A percentile compares a stretch with the other conserved stretches of the same genome.
Evolutionary conservation across 2,888 invertebrate genomes (phyloP).

Genomic region (Drosophila melanocephala): DNA sequence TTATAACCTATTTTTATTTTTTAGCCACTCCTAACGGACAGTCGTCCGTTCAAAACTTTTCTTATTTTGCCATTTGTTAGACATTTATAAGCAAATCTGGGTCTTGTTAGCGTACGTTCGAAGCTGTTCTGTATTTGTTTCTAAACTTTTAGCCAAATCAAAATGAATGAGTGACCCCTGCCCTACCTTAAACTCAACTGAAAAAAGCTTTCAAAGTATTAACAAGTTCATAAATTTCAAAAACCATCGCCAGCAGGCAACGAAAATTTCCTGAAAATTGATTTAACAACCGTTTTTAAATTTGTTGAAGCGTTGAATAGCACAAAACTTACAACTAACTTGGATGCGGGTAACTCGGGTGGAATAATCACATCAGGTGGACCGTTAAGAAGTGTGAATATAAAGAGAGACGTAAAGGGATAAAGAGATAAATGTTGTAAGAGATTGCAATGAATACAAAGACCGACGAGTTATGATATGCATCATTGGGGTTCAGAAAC

Average conservation of each 20-base stretch:
- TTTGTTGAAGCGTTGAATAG: slow-evolving; percentile 28
- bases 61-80: slow-evolving; percentile 67
- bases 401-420: neutral
- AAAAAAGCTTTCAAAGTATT: slow-evolving; percentile 73
- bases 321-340: slow-evolving; percentile 4
- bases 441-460: neutral
- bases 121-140: slow-evolving; percentile 42
- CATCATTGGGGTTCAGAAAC: slow-evolving; percentile 3
- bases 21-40: slow-evolving; percentile 11
- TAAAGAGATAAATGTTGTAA: neutral
- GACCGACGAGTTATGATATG: slow-evolving; percentile 5
- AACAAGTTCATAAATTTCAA: slow-evolving; percentile 62
- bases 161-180: slow-evolving; percentile 36
- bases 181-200: slow-evolving; percentile 43
- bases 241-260: slow-evolving; percentile 13
- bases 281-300: slow-evolving; percentile 38
- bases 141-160: slow-evolving; percentile 66
- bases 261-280: slow-evolving; percentile 37
- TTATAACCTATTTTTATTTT: slow-evolving; percentile 20
- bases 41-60: slow-evolving; percentile 53
- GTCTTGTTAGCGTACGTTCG: slow-evolving; percentile 56
- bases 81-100: slow-evolving; percentile 74
- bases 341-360: slow-evolving; percentile 28
- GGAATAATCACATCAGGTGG: slow-evolving; percentile 20
- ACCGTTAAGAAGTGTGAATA: slow-evolving; percentile 2